Conservation (phyloP, 2,888 invertebrate species). For the Hirtodrosophila trivittata region DNA sequence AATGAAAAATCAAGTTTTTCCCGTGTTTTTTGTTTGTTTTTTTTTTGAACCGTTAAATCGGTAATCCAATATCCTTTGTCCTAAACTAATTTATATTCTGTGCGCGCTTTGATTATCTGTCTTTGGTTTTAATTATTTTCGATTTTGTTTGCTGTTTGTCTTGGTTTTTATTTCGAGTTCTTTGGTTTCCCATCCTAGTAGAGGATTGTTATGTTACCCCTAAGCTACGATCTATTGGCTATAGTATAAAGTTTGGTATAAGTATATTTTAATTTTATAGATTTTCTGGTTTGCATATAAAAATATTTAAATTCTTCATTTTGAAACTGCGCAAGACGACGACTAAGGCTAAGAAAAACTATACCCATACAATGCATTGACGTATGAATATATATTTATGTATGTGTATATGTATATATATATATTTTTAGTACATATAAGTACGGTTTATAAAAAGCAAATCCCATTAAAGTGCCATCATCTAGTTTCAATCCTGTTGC, state of each 20-base stretch:
- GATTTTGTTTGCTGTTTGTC: conserved; percentile 5
- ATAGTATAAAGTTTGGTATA: conserved; percentile 30
- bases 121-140: conserved; percentile 52
- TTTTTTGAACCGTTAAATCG: conserved; percentile 2
- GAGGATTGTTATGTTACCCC: not conserved
- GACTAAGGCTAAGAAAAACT: conserved; percentile 40
- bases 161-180: conserved; percentile 7
- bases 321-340: conserved; percentile 62
- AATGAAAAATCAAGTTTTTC: conserved; percentile 23
- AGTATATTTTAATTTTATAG: not conserved
- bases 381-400: conserved; percentile 18
- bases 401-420: conserved; percentile 26
- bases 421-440: conserved; percentile 23
- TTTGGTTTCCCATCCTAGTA: conserved; percentile 25
- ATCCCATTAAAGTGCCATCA: conserved; percentile 68
- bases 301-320: conserved; percentile 74
- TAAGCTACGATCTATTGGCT: conserved; percentile 46
- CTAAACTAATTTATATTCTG: conserved; percentile 37
- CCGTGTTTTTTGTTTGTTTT: too few relatives aligned
- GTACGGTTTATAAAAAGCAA: conserved; percentile 65
- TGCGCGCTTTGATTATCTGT: conserved; percentile 68
- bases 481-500: conserved; percentile 36
- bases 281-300: conserved; percentile 57
- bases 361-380: conserved; percentile 8
- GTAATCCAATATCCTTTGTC: conserved; percentile 12